Base-by-base conservation (phyloP, 1,140 invertebrate species). In the Cherax quadricarinatus region DNA sequence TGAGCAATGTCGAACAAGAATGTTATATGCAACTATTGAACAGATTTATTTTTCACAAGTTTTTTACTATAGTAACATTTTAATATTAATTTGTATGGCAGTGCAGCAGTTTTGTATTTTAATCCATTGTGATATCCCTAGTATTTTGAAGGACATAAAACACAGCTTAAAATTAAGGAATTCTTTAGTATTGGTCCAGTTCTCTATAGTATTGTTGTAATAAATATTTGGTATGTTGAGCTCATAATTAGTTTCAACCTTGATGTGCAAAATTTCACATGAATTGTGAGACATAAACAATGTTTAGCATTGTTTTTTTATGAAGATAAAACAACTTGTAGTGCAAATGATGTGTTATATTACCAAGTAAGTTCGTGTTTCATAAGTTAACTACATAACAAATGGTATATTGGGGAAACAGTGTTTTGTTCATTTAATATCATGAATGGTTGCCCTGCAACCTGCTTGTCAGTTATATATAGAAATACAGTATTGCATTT, bases 1-100 rank as follows among this genome's bases (percentile, higher is more conserved):
- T n/a, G 81, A 83, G 81, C 81, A 83, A 30, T 83, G 81, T 83
- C 53, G 57, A 60, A 30, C 81, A 83, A 57, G 51, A 57, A 12
- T 60, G 21, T 83, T 83, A 24, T 83, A 60, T 60, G 24, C 57
- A 24, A 14, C 70, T 57, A 18, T 83, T 83, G 51, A 57, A 60
- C 49, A 83, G 51, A 57, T 57, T 83, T 60, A 53, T 83, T 83
- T 60, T 83, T 83, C 51, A 57, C 24, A 21, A 48, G 12, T 57
- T 51, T 53, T 83, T 83, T 21, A 60, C 10, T 24, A 57, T 83
- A 30, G 70, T 16, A 75, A 7, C 24, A n/a, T 30, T 75, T 75
- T 75, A 41, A 41, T 41, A 7, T 75, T 30, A 16, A 30, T 30
- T 75, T 75, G 21, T 10, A 75, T 30, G 70, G 21, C 24, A 75